Conservation (phyloP, 2,888 invertebrate species). For the Muschampia plurimacula region DNA sequence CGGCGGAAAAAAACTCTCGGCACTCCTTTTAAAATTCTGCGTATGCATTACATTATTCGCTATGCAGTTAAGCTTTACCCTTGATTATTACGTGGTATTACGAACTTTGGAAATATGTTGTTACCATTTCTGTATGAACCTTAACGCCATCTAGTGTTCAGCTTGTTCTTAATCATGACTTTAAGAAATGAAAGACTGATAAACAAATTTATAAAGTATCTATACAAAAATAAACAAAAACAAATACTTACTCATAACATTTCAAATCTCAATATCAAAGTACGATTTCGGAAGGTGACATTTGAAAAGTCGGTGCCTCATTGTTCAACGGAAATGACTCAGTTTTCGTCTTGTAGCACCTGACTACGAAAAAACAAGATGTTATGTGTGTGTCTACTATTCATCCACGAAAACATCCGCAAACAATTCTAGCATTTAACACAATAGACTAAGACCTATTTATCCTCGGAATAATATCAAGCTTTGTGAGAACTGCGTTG, state of each 20-base stretch:
- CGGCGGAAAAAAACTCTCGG: too few relatives aligned
- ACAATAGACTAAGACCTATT: slow-evolving; percentile 6
- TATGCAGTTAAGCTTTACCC: too few relatives aligned
- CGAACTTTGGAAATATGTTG: too few relatives aligned
- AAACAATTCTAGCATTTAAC: slow-evolving; percentile 30
- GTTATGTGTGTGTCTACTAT: slow-evolving; percentile 19
- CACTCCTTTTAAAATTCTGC: too few relatives aligned
- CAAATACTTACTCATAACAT: not conserved
- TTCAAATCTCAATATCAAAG: slow-evolving; percentile 44
- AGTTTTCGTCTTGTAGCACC: slow-evolving; percentile 51
- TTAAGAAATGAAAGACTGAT: too few relatives aligned
- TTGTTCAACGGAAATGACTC: slow-evolving; percentile 65
- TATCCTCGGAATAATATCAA: not conserved
- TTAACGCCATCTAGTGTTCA: too few relatives aligned
- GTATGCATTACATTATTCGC: too few relatives aligned
- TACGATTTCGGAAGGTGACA: slow-evolving; percentile 55
- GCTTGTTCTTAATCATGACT: too few relatives aligned
- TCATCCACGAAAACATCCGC: slow-evolving; percentile 13
- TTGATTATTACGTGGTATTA: too few relatives aligned
- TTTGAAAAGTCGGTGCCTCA: slow-evolving; percentile 59
- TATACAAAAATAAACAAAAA: not conserved
- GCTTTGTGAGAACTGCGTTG: slow-evolving; percentile 25
- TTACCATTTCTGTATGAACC: too few relatives aligned
- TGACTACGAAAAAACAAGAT: slow-evolving; percentile 46
- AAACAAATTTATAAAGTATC: too few relatives aligned